Evolutionary conservation across 2,888 invertebrate genomes (phyloP), one percentile per base, ranked within the genome.

Genomic region (Macaria notata): DNA sequence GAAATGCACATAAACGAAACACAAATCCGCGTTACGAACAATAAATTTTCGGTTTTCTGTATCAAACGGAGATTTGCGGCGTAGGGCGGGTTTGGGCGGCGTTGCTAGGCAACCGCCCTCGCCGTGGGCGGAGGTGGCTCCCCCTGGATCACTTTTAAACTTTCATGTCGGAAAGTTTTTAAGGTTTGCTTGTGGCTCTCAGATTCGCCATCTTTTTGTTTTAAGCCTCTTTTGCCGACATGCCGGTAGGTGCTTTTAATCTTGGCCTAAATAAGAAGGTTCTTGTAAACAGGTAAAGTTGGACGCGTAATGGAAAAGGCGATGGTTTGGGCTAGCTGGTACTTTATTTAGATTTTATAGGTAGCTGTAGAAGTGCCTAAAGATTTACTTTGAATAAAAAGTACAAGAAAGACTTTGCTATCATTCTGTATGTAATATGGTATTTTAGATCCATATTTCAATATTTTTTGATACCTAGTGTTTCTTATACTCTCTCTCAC

Each of bases 161-260:
- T 91, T 91, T 90, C 88, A 90, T 89, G 88, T 87, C 85, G 86
- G 81, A 85, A 90, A 90, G 85, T 90, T 90, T 88, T 89, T 85
- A 88, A 88, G 88, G 86, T 87, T 88, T 86, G 82, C 87, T 84
- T 84, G 88, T 81, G 87, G 88, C 84, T 85, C 83, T 84, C 76
- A 77, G 84, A 81, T 80, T 84, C 84, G 75, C 76, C 81, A 78
- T 84, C 83, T 88, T 88, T 68, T 87, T 87, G 83, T 88, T 85
- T 82, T 80, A 77, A 82, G 79, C 78, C 77, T 76, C 79, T 81
- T 83, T 65, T 68, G 68, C 81, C 77, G 75, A 76, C 74, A 74
- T 69, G 41, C 60, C 54, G 43, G 46, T 58, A 52, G 58, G 56
- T 63, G 54, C 57, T 65, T 62, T 66, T 59, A 61, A 65, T 65